Percentiles rank a stretch among this genome's conserved stretches.
Conservation (phyloP, 2,113 vertebrate genomes). For the Shinisaurus crocodilurus region DNA sequence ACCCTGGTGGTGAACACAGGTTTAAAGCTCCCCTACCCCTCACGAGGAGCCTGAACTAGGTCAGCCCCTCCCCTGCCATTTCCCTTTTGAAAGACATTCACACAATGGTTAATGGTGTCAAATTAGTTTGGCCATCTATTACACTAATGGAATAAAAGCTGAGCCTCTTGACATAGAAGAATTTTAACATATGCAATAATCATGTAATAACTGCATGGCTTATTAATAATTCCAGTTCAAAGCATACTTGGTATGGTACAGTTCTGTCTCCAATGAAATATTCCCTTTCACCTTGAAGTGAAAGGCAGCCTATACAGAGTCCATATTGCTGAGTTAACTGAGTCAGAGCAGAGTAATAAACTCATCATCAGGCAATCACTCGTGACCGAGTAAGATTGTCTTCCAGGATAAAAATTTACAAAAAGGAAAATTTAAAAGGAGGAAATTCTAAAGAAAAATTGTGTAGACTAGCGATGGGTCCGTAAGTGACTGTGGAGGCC, state of each 20-base stretch:
- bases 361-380: too few species aligned
- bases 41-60: too few species aligned
- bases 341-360: neutral
- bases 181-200: slow-evolving; percentile 4
- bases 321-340: neutral
- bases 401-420: too few species aligned
- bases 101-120: neutral
- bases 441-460: too few species aligned
- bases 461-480: too few species aligned
- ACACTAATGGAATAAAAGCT: neutral
- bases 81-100: neutral
- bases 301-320: neutral
- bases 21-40: neutral
- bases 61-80: neutral
- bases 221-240: slow-evolving; percentile 30
- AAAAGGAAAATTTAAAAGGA: too few species aligned
- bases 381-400: too few species aligned
- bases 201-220: slow-evolving; percentile 7
- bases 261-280: neutral
- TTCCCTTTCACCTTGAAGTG: slow-evolving; percentile 1
- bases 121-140: neutral
- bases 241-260: slow-evolving; percentile 8
- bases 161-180: neutral
- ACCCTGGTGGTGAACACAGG: neutral
- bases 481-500: too few species aligned